These are phyloP conservation scores for Sinocyclocheilus anophthalmus DNA, from an alignment of 2,113 vertebrate genomes.

Conservation along the genomic window DNA sequence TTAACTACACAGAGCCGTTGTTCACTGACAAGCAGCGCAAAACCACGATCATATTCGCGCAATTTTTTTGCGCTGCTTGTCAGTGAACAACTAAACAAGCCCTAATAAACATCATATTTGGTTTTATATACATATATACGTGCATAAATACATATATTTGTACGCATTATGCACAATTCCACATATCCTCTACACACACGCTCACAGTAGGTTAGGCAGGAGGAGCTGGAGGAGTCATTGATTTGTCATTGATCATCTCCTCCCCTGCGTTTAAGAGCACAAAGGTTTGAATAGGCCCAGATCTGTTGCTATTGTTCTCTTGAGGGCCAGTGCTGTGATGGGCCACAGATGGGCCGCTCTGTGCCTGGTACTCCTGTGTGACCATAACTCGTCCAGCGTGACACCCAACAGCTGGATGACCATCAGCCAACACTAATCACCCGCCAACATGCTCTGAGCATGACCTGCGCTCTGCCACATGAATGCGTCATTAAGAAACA, in stretches of 20 bases:
- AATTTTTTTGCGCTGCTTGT: too few species aligned
- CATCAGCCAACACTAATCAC: slow-evolving; percentile 12
- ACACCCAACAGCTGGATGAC: slow-evolving; percentile 49
- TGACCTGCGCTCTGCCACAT: neutral
- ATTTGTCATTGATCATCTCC: slow-evolving; percentile 43
- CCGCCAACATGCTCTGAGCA: slow-evolving; percentile 3
- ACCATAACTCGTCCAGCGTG: slow-evolving; percentile 40
- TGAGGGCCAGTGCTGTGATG: slow-evolving; percentile 10
- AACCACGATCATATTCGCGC: too few species aligned
- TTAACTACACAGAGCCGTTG: too few species aligned
- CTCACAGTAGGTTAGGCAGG: slow-evolving; percentile 24
- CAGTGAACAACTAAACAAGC: too few species aligned
- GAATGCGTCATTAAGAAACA: slow-evolving; percentile 7
- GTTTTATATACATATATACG: too few species aligned
- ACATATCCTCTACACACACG: neutral
- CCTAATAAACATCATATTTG: too few species aligned
- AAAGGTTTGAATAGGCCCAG: slow-evolving; percentile 47
- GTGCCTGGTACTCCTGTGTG: slow-evolving; percentile 25
- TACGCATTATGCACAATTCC: too few species aligned
- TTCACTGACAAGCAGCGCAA: too few species aligned
- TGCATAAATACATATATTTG: too few species aligned
- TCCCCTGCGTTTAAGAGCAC: slow-evolving; percentile 58
- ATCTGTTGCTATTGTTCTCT: slow-evolving; percentile 54
- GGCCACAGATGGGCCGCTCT: slow-evolving; percentile 51
- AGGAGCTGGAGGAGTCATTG: slow-evolving; percentile 45